Percentiles rank a stretch among this genome's conserved stretches.
Evolutionary conservation across 2,888 invertebrate species (phyloP).

Genomic region (Iphiclides podalirius): DNA sequence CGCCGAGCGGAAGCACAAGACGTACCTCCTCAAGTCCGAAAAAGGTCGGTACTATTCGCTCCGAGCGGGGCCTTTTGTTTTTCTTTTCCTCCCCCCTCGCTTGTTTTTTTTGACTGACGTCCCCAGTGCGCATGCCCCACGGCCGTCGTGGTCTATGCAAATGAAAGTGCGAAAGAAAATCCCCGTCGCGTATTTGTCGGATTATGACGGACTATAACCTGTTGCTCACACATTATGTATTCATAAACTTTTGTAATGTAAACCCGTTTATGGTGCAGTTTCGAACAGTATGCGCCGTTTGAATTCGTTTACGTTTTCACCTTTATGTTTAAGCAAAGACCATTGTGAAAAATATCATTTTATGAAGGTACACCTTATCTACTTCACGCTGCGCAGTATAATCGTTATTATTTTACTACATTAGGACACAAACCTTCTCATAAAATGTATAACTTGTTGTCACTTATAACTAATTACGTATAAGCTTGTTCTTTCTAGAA

Average conservation of each 20-base stretch:
- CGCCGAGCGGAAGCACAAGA: conserved; percentile 84
- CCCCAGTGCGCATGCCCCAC: conserved; percentile 62
- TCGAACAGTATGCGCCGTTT: conserved; percentile 8
- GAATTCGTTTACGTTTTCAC: conserved; percentile 1
- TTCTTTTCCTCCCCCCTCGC: conserved; percentile 34
- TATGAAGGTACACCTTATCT: neutral
- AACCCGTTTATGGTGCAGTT: conserved; percentile 30
- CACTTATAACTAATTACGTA: too few species aligned
- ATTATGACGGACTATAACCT: conserved; percentile 70
- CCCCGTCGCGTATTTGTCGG: conserved; percentile 70
- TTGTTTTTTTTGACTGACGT: conserved; percentile 29
- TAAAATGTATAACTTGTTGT: neutral
- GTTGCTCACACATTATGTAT: conserved; percentile 69
- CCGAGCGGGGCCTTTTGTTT: conserved; percentile 37
- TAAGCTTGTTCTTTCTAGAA: too few species aligned
- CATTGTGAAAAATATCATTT: too few species aligned
- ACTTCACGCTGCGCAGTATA: conserved; percentile 41
- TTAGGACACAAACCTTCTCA: neutral
- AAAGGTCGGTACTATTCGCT: conserved; percentile 79
- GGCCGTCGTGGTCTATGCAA: conserved; percentile 57
- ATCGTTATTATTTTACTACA: conserved; percentile 27
- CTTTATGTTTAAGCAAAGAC: too few species aligned
- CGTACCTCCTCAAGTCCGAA: conserved; percentile 83
- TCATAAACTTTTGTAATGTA: conserved; percentile 55
- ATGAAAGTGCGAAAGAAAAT: conserved; percentile 62